Evolutionary conservation across 2,888 invertebrate species (phyloP).

Genomic region (Stenodema calcarata): DNA sequence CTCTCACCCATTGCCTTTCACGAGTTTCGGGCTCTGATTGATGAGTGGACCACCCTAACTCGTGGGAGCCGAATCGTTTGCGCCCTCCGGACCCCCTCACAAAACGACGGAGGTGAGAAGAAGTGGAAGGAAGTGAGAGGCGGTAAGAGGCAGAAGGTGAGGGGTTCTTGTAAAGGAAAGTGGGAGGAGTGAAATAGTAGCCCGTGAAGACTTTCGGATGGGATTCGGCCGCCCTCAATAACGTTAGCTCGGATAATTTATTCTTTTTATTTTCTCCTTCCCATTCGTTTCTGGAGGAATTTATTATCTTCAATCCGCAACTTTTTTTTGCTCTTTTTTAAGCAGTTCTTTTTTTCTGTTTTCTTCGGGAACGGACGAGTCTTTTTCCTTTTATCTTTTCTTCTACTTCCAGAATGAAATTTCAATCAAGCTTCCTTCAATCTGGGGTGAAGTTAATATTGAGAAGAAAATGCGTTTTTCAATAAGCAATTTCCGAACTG

Average conservation of each 20-base stretch:
- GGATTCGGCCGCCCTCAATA: not conserved
- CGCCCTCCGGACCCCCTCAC: not conserved
- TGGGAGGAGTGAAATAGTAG: not conserved
- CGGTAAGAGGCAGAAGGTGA: not conserved
- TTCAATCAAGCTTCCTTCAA: not conserved
- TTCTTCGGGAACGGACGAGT: not conserved
- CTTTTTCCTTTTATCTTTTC: not conserved
- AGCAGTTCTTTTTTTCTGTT: not conserved
- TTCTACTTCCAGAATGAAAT: not conserved
- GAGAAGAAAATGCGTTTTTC: not conserved
- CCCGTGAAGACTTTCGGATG: not conserved
- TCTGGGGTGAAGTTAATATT: not conserved
- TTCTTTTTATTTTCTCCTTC: not conserved
- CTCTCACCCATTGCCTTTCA: not conserved
- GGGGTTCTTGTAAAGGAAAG: not conserved
- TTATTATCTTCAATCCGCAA: not conserved
- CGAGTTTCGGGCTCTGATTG: not conserved
- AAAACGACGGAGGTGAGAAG: not conserved
- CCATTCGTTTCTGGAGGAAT: not conserved
- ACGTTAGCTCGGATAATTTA: not conserved
- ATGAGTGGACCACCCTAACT: not conserved
- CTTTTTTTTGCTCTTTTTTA: not conserved
- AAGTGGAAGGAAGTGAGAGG: not conserved
- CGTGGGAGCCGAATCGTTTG: not conserved
- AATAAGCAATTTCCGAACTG: not conserved